phyloP scores from a whole-genome alignment of 2,797 vertebrate genomes.

The Oryzias dopingdopingensis region DNA sequence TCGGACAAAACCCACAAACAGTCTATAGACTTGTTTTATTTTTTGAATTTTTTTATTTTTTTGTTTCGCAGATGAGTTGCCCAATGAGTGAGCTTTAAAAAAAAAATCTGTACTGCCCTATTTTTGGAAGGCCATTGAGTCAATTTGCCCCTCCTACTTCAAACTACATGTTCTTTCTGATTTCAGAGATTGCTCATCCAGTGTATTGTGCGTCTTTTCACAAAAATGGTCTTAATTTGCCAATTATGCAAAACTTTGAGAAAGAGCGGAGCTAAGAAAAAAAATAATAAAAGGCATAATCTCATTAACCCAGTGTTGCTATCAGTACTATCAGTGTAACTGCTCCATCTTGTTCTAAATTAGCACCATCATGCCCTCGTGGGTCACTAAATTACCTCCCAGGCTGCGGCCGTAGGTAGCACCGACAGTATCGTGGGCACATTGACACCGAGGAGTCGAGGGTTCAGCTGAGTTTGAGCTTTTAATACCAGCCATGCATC shows the following conservation, averaged over 20 bases:
- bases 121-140: too few species aligned
- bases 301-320: background rate
- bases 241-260: background rate
- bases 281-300: background rate
- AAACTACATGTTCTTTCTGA: too few species aligned
- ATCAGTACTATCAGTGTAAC: constrained; percentile 9
- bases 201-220: background rate
- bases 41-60: too few species aligned
- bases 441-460: constrained; percentile 60
- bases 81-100: too few species aligned
- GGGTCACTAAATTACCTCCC: constrained; percentile 64
- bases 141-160: too few species aligned
- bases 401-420: constrained; percentile 37
- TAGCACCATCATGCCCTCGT: constrained; percentile 25
- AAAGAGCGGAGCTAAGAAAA: background rate
- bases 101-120: too few species aligned
- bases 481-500: constrained; percentile 71
- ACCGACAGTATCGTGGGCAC: constrained; percentile 54
- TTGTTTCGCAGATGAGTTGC: too few species aligned
- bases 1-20: too few species aligned
- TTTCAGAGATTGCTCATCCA: too few species aligned
- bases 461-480: constrained; percentile 58
- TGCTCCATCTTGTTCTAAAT: constrained; percentile 36
- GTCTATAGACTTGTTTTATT: too few species aligned
- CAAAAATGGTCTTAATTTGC: background rate